Evolutionary conservation across 2,113 vertebrate species (phyloP), one percentile per base, ranked within the genome.

Genomic region (Echinops telfairi): DNA sequence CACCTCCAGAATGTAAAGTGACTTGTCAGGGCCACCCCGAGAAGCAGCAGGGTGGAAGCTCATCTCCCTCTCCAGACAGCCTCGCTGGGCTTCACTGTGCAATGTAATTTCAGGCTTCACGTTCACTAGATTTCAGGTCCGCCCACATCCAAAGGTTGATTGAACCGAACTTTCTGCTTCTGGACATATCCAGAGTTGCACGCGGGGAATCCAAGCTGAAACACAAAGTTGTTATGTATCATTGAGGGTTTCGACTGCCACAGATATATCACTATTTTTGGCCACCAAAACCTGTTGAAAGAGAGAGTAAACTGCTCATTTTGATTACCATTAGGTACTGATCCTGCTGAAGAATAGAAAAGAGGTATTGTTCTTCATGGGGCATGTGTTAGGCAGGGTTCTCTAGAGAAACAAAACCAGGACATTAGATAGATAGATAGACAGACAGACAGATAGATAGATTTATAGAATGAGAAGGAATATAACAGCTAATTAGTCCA

Each of bases 151-250:
- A 36, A 36, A 64, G 83, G 6, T 86, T 70, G 58, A 43, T 31
- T 70, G 27, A 90, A 1, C 27, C 76, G 83, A 77, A 77, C 57
- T 29, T 85, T 31, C 36, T 70, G 47, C 58, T 70, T 93, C 85
- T 82, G 38, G 79, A 91, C 94, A 71, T 8, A 89, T n/a, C 23
- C 29, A 86, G 82, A 75, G 87, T 82, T 82, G 75, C 2, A 84
- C 20, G 68, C 5, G 70, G 10, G 27, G 29, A 89, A 27, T 71
- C 23, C 78, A 86, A 19, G 1, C n/a, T 27, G 27, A 93, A 89
- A 27, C 36, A n/a, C 75, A 75, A 58, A 87, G 71, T 33, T 71
- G 11, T 47, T 36, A 57, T 40, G 7, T 15, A 70, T 3, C 31
- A 23, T 23, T 38, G 31, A 29, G 47, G 47, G 2, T 53, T 71